Base-by-base conservation (phyloP, 2,797 vertebrate genomes). In the Pangasius sanitwongsei region DNA sequence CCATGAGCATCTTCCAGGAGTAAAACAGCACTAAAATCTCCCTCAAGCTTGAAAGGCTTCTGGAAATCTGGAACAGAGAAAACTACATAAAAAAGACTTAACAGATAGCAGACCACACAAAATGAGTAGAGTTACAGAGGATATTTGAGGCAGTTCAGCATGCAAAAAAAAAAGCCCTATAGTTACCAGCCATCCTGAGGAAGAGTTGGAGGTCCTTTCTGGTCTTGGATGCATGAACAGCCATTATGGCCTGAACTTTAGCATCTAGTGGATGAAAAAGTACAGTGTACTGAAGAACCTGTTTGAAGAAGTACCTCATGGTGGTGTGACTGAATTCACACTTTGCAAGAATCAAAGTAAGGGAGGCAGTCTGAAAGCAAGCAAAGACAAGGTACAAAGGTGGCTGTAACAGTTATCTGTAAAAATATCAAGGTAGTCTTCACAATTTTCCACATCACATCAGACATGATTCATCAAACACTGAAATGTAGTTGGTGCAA, bases 11-110 rank as follows among this genome's bases (percentile, higher is more conserved):
- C 15, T n/a, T 53, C 28, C 48, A n/a, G 48, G 12, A 50, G 28
- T 78, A 31, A 53, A 78, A 55, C 25, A 80, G 50, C 50, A 34
- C 16, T 34, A 57, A 20, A 2, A 57, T 20, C 48, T 80, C 55
- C 50, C 16, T 80, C 72, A 28, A 25, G 77, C 50, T 13, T 80
- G 77, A 80, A 57, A 80, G 50, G 77, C 6, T 57, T 80, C 53
- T 80, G n/a, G n/a, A 80, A 55, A 80, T 80, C 77, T 80, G 75
- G n/a, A 34, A 7, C 50, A 80, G 6, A n/a, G 28, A 53, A 77
- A 77, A 50, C 48, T 78, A 53, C 44, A 50, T 2, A 18, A 44
- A 75, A 44, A n/a, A 37, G 7, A 72, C 25, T 77, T 16, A 50
- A 78, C 48, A 31, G 48, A 53, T 78, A 78, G 75, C 28, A 50